Evolutionary conservation across 2,113 vertebrate genomes (phyloP), one percentile per base, ranked within the genome.

Genomic region (Phodopus roborovskii): DNA sequence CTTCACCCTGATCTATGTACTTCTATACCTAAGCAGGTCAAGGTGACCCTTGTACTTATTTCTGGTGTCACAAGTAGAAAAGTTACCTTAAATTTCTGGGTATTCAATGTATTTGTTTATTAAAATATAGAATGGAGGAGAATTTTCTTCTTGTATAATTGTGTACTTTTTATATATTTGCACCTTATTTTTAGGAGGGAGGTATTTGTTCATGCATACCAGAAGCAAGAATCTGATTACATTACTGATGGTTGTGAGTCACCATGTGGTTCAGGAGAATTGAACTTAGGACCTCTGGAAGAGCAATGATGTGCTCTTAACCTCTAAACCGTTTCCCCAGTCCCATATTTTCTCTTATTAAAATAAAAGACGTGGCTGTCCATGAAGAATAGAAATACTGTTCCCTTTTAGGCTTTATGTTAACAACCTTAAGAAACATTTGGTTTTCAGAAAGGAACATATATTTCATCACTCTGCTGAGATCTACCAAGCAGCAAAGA

Each of bases 401-500:
- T 78, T 94, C 62, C 75, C 62, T 9, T 0, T 88, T 95, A 68
- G 56, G 64, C 71, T 95, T 95, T 89, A 3, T 90, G 58, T 91
- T 93, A 94, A 92, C 94, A 36, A 28, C 28, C 75, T 95, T 68
- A 48, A 94, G 50, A 88, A 91, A 56, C 58, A 66, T 30, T 24
- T 86, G 71, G 39, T 77, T 92, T 84, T 85, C 60, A 91, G 64
- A 75, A 93, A 84, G 95, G 60, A 95, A 70, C 24, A 84, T 86
- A 79, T 1, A 84, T 94, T 94, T 85, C 78, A 53, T 77, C 50
- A 87, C 58, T 95, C 92, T 91, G 82, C 95, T 95, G 96, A 92
- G 96, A 95, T 96, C 73, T 83, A 84, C 88, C 45, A 94, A 86
- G 94, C 0, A 0, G 33, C 53, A 95, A 95, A 93, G 90, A 64